Percentiles rank a stretch among this genome's conserved stretches.
Conservation (phyloP, 1,140 invertebrate species). For the Helicorthomorpha holstii region DNA sequence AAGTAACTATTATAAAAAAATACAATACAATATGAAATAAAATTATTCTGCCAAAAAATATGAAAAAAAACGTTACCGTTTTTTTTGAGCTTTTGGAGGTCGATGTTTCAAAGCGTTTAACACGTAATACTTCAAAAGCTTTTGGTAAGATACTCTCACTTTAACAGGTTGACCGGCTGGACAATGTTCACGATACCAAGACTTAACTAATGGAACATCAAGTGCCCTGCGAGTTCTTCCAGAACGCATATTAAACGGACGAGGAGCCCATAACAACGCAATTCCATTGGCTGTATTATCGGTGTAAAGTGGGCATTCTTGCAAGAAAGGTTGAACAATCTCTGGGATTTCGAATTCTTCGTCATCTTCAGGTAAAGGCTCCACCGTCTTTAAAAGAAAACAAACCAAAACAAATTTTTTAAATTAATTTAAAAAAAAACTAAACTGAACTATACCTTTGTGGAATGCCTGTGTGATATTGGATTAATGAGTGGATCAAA, state of each 20-base stretch:
- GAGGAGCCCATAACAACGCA: slow-evolving; percentile 91
- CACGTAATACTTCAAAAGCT: slow-evolving; percentile 94
- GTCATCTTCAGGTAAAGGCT: slow-evolving; percentile 78
- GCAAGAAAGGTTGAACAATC: slow-evolving; percentile 76
- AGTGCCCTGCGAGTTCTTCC: slow-evolving; percentile 66
- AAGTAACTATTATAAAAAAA: slow-evolving; percentile 43
- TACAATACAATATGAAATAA: not conserved
- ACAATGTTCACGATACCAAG: slow-evolving; percentile 92
- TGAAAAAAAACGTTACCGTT: slow-evolving; percentile 48
- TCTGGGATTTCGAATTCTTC: slow-evolving; percentile 88
- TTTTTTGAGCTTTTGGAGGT: slow-evolving; percentile 96
- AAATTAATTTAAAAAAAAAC: not conserved
- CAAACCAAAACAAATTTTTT: not conserved
- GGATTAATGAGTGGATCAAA: slow-evolving; percentile 99
- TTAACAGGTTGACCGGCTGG: slow-evolving; percentile 97
- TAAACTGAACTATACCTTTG: slow-evolving; percentile 35
- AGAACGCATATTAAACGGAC: slow-evolving; percentile 93
- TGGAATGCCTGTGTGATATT: slow-evolving; percentile 84
- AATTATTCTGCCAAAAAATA: not conserved
- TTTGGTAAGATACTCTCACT: slow-evolving; percentile 98
- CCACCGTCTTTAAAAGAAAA: slow-evolving; percentile 25
- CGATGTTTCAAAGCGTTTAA: slow-evolving; percentile 93
- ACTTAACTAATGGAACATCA: slow-evolving; percentile 92
- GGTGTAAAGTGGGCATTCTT: slow-evolving; percentile 88
- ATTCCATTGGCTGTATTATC: slow-evolving; percentile 99